Percentiles rank a stretch among this genome's conserved stretches.
Conservation (phyloP, 1,140 invertebrate species). For the Sitophilus oryzae region DNA sequence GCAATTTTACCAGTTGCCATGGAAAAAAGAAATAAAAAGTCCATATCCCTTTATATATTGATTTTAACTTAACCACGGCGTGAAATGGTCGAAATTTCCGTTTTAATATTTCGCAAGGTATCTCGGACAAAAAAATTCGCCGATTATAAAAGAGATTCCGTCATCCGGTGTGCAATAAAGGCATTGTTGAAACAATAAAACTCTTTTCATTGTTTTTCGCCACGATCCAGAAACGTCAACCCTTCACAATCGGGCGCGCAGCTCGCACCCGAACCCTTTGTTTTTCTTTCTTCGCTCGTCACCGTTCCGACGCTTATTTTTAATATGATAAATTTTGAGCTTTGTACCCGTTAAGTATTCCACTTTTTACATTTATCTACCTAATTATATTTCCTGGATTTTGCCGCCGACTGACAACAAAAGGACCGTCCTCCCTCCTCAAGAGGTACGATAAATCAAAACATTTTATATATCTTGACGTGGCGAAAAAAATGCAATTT, state of each 20-base stretch:
- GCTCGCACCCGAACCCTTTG: constrained; percentile 38
- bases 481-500: constrained; percentile 38
- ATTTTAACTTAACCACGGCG: too few relatives aligned
- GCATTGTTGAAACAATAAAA: constrained; percentile 41
- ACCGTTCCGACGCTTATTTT: constrained; percentile 43
- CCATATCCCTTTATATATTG: too few relatives aligned
- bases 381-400: constrained; percentile 45
- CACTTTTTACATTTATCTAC: constrained; percentile 45
- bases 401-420: constrained; percentile 27
- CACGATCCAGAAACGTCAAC: constrained; percentile 40
- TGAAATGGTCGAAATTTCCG: neutral
- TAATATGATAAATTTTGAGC: constrained; percentile 46
- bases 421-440: constrained; percentile 27
- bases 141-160: neutral
- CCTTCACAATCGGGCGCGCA: constrained; percentile 36
- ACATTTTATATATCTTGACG: constrained; percentile 37
- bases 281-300: constrained; percentile 43
- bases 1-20: too few relatives aligned
- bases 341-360: constrained; percentile 46
- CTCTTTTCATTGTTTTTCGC: constrained; percentile 43
- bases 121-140: neutral
- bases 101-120: neutral
- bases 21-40: too few relatives aligned
- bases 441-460: constrained; percentile 42
- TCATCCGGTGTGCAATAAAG: constrained; percentile 14